Base-by-base conservation (phyloP, 2,113 vertebrate genomes). In the Oxyura jamaicensis region DNA sequence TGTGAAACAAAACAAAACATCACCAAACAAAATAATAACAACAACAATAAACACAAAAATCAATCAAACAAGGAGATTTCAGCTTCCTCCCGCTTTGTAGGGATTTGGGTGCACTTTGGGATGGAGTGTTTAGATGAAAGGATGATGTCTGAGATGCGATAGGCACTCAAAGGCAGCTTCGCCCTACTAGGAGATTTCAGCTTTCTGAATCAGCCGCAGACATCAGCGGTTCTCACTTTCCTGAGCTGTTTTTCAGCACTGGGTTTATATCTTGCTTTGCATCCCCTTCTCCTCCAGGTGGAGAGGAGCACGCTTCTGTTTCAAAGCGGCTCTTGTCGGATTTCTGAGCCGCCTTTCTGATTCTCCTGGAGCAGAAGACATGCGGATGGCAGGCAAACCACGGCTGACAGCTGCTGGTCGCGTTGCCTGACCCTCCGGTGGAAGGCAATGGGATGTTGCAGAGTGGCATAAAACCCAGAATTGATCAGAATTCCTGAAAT, bases 201-300 rank as follows among this genome's bases (percentile, higher is more conserved):
- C 2, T 48, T 72, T 60, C 53, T 65, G 18, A 6, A 36, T 66
- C 0, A 2, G 28, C 56, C 1, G 0, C 53, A 73, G 48, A 67
- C 0, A 0, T 44, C 42, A 4, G 11, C 14, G 17, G 0, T 15
- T n/a, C 19, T 29, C 4, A 1, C 12, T 59, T 92, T 76, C 58
- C n/a, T 36, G 28, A 31, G 33, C 42, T 76, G n/a, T 44, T 76
- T 76, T 46, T 26, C 74, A 35, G 25, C 17, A 14, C 41, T 35
- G 73, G 26, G 55, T 36, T 60, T 59, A 21, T 16, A 29, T 48
- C 25, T 20, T 23, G 7, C 23, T n/a, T 60, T 76, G 56, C 33
- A 8, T 31, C 41, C 17, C 33, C n/a, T 73, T 21, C 36, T 74
- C 53, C 21, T 14, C 36, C 28, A 22, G 13, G 16, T 31, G 41